Percentiles rank a stretch among this genome's conserved stretches.
Evolutionary conservation across 2,888 invertebrate genomes (phyloP).

Genomic region (Tetrapedia diversipes): DNA sequence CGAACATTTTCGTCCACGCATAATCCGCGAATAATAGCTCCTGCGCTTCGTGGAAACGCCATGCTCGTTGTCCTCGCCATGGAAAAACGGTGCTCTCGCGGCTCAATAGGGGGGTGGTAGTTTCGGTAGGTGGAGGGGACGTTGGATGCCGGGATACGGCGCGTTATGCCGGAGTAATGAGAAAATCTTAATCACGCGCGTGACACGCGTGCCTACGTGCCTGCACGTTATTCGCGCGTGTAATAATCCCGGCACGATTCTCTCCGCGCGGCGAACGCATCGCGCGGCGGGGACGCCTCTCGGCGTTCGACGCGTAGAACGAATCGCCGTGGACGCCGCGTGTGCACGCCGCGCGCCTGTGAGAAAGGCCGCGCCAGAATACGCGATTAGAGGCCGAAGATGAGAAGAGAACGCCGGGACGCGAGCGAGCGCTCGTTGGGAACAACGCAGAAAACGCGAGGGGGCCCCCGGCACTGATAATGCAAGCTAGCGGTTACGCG

Average conservation of each 20-base stretch:
- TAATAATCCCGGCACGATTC: constrained; percentile 56
- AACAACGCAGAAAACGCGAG: constrained; percentile 18
- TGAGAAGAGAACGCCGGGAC: constrained; percentile 29
- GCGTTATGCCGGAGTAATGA: constrained; percentile 52
- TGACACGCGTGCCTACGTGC: constrained; percentile 58
- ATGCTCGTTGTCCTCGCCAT: neutral
- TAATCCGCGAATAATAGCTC: constrained; percentile 1
- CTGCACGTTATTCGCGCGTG: constrained; percentile 50
- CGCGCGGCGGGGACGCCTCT: constrained; percentile 53
- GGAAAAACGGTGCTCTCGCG: constrained; percentile 30
- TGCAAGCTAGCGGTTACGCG: constrained; percentile 32
- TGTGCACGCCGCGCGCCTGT: constrained; percentile 48
- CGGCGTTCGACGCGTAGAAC: constrained; percentile 64
- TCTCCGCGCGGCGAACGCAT: constrained; percentile 27
- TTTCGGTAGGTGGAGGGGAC: neutral
- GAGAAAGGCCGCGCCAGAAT: constrained; percentile 63
- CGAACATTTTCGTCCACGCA: constrained; percentile 9
- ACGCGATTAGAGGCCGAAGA: constrained; percentile 52
- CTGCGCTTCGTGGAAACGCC: constrained; percentile 30
- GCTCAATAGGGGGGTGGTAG: neutral
- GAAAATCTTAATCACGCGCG: constrained; percentile 63
- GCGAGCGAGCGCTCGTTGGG: constrained; percentile 7
- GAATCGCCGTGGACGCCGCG: constrained; percentile 59
- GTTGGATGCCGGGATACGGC: constrained; percentile 27
- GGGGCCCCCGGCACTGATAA: constrained; percentile 31